Base-by-base conservation (phyloP, 2,113 vertebrate species). In the Semnornis frantzii region DNA sequence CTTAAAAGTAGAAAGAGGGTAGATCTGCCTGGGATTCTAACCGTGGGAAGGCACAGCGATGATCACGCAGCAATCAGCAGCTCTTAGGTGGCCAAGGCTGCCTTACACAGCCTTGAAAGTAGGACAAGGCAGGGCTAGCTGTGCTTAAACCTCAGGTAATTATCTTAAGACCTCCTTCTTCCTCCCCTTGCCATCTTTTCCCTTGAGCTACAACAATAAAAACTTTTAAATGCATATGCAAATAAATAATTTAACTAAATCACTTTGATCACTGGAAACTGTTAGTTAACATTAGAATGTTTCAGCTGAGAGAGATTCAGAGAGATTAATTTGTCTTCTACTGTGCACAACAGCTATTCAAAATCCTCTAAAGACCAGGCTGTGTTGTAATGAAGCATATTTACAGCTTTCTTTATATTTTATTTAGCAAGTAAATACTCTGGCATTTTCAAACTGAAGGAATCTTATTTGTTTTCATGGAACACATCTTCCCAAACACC, bases 231-330 rank as follows among this genome's bases (percentile, higher is more conserved):
- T 93, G 86, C 92, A 87, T 95, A 91, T 87, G 77, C 96, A 96
- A 97, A 97, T 97, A 96, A 97, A 97, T 97, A 96, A 97, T 96
- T 97, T 94, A 97, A 96, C 59, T 92, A 88, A 95, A 96, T 97
- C 81, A 55, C 93, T 97, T 95, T 97, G 85, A 96, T 96, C 92
- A 89, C 87, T 76, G 90, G 76, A 87, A 97, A 96, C 69, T 91
- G 63, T 86, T 96, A 94, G 70, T 96, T 97, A 97, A 95, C 96
- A 96, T 96, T 95, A 94, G 73, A 95, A 82, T 96, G 94, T 96
- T 97, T 97, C 93, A 97, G 68, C 92, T 76, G 94, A 97, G 77
- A 76, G 54, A 94, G 73, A 97, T 95, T 89, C 92, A 90, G 74
- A 88, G 69, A 96, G 94, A 96, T 97, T 97, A 94, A 96, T 97